Evolutionary conservation across 2,888 invertebrate genomes (phyloP).

Genomic region (Hylaea fasciaria): DNA sequence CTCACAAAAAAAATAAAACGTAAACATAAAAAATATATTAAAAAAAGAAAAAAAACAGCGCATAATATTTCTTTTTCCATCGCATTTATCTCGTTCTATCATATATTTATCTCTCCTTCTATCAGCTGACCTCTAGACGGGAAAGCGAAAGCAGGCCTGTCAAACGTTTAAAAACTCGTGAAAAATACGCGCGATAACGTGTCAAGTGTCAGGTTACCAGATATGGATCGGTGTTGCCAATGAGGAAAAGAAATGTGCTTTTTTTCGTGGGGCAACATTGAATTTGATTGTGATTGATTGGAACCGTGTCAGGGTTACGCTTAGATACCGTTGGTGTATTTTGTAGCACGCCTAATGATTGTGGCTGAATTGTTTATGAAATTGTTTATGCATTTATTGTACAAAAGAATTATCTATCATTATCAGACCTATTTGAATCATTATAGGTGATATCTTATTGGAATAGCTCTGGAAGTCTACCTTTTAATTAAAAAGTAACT

Average conservation of each 20-base stretch:
- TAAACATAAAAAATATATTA: too few species aligned
- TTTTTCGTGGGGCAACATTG: conserved; percentile 13
- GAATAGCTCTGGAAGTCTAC: too few species aligned
- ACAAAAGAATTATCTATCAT: too few species aligned
- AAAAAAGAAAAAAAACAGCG: conserved; percentile 10
- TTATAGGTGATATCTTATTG: too few species aligned
- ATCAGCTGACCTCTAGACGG: conserved; percentile 53
- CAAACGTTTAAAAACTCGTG: conserved; percentile 21
- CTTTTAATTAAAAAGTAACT: too few species aligned
- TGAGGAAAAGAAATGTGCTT: conserved; percentile 13
- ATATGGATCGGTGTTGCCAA: conserved; percentile 24
- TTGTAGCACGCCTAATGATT: too few species aligned
- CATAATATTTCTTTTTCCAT: conserved; percentile 18
- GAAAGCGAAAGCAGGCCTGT: conserved; percentile 32
- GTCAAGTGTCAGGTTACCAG: conserved; percentile 60
- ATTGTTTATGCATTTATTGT: too few species aligned
- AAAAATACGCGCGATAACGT: conserved; percentile 57
- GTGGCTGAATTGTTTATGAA: too few species aligned
- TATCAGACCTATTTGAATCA: too few species aligned
- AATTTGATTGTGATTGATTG: conserved; percentile 23
- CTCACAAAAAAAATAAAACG: background rate
- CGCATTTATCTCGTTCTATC: conserved; percentile 11
- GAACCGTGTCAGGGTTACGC: conserved; percentile 10
- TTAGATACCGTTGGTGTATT: background rate
- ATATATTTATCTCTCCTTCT: conserved; percentile 60